phyloP scores from a whole-genome alignment of 2,113 vertebrate species.

The Noturus placidus region DNA sequence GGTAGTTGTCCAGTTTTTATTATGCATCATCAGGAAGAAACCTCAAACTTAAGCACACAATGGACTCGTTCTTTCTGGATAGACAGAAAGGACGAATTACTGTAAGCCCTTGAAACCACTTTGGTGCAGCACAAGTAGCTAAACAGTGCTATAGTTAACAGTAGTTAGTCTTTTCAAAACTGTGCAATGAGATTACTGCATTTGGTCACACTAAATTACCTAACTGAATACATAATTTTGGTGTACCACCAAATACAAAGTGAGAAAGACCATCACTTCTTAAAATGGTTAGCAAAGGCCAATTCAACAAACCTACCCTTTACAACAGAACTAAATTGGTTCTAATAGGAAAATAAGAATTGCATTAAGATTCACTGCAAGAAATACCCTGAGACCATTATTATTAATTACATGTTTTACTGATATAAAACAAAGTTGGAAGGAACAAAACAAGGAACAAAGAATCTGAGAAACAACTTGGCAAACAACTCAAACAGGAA shows the following conservation, averaged over 20 bases:
- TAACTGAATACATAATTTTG: too few relatives aligned
- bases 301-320: background rate
- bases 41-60: background rate
- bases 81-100: background rate
- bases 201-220: background rate
- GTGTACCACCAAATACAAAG: background rate
- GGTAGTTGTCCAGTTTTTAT: background rate
- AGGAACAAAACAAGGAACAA: background rate
- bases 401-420: constrained; percentile 32
- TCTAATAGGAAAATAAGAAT: background rate
- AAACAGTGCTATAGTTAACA: background rate
- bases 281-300: background rate
- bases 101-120: background rate
- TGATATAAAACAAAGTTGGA: constrained; percentile 13
- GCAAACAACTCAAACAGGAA: constrained; percentile 22
- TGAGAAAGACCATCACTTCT: background rate
- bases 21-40: background rate
- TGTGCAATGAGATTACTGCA: background rate
- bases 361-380: background rate
- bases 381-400: background rate
- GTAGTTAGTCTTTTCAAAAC: background rate
- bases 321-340: background rate
- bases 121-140: background rate
- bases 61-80: background rate
- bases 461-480: constrained; percentile 4